Evolutionary conservation across 2,797 vertebrate genomes (phyloP), one percentile per base, ranked within the genome.

Genomic region (Valencia hispanica): DNA sequence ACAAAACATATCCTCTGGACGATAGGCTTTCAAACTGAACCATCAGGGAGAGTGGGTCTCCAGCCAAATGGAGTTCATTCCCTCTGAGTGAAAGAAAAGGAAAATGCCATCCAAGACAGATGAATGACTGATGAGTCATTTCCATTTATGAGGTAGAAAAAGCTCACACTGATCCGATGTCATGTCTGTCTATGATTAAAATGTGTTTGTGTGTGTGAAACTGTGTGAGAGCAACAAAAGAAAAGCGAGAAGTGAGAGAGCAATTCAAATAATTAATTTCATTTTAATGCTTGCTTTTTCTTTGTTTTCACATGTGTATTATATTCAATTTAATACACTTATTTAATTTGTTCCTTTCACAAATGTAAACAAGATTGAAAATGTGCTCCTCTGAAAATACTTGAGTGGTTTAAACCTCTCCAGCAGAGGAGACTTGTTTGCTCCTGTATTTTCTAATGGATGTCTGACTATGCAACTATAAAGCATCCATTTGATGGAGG

Each of bases 41-140:
- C 75, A 79, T 88, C 83, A 73, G 65, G 70, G 47, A 82, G 83
- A 78, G 80, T 75, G 68, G 85, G 76, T 88, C 82, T 87, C 71
- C 47, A 79, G 86, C 79, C 87, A 90, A 89, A 86, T 89, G 57
- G 85, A 86, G 86, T 89, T 88, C 75, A 85, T 83, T 79, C 85
- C 80, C 79, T 72, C 50, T 48, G 72, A 87, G 73, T 86, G 80
- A 86, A 79, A 85, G 85, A 83, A 85, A n/a, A 90, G 80, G 91
- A 79, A 91, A 91, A 91, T 90, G 86, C 84, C 91, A 88, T 86
- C 84, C 74, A 78, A 88, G 78, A 88, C 65, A 85, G 87, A 86
- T 89, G 89, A 92, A 92, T 92, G 89, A 85, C 89, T 87, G 84
- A 92, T 85, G 87, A 92, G 79, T 93, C 81, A 92, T 93, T 91